Evolutionary conservation across 2,797 vertebrate species (phyloP), one percentile per base, ranked within the genome.

Genomic region (Hirundo rustica): DNA sequence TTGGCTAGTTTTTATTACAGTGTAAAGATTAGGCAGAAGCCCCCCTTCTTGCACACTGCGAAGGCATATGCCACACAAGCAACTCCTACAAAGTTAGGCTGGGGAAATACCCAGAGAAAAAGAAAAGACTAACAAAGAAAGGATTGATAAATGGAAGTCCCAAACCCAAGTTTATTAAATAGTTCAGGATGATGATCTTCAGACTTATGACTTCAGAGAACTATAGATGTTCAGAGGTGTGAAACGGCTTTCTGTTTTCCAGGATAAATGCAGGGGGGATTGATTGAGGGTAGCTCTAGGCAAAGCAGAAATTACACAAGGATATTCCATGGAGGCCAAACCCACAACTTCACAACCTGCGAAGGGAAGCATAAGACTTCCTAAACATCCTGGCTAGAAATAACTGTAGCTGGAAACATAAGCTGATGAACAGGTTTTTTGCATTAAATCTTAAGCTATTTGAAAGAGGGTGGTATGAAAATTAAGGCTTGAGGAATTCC

Each of bases 371-470:
- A 29, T 68, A 93, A 92, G 75, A 66, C 77, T 96, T 96, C 79
- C 91, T 95, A 85, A 89, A 95, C 48, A 89, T 25, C 11, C 68
- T 80, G 62, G 70, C 47, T 93, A 88, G 88, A 96, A 94, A 92
- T 78, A 95, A 76, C 71, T 87, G n/a, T 73, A 93, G 71, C 50
- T 92, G 85, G 96, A 96, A 96, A 80, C 61, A 76, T 54, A 86
- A 87, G 88, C 85, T 79, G 92, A 81, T 0, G 0, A 94, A 93
- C 96, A 97, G 92, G 72, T 95, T 97, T 96, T 97, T 95, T 96
- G 61, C 86, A 94, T 96, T 97, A 96, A 96, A 96, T 83, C 77
- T 95, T 92, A 60, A 92, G 61, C 76, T 93, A 13, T 96, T 96
- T 92, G 83, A 83, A 94, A 86, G 64, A 94, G 70, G 55, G 40